Conservation (phyloP, 2,113 vertebrate species). For the Corvus hawaiiensis region DNA sequence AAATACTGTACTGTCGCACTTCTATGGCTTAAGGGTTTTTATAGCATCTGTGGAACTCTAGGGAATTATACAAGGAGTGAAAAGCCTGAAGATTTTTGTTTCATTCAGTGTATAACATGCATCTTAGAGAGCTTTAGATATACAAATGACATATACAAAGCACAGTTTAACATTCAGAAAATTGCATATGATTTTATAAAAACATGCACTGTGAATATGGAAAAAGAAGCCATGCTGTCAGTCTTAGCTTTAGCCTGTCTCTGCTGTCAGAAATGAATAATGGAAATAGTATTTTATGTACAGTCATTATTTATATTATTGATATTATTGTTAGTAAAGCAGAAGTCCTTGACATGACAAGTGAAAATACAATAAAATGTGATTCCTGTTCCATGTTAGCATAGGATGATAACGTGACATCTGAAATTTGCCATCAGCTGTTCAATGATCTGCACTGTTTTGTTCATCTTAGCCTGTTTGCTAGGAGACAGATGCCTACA, state of each 20-base stretch:
- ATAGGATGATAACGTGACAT: background rate
- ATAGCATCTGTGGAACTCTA: background rate
- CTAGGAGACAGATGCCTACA: background rate
- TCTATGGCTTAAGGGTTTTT: conserved; percentile 14
- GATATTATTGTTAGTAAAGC: background rate
- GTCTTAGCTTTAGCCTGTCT: background rate
- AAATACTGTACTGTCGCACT: background rate
- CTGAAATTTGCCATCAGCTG: background rate
- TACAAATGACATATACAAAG: background rate
- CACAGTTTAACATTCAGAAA: background rate
- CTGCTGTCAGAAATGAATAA: background rate
- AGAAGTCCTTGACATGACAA: background rate
- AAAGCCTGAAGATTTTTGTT: conserved; percentile 9
- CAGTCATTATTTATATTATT: background rate
- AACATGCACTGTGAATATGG: background rate
- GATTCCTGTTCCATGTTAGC: background rate
- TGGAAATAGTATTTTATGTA: background rate
- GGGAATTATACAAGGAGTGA: background rate
- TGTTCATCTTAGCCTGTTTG: background rate
- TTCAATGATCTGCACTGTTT: background rate
- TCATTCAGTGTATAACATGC: background rate
- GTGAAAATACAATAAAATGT: background rate
- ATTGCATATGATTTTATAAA: background rate
- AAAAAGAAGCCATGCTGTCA: background rate
- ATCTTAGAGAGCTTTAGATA: background rate